A percentile compares a stretch with the other conserved stretches of the same genome.
These are phyloP conservation scores for Ahaetulla prasina DNA, from an alignment of 2,113 vertebrate species.

Conservation along the genomic window DNA sequence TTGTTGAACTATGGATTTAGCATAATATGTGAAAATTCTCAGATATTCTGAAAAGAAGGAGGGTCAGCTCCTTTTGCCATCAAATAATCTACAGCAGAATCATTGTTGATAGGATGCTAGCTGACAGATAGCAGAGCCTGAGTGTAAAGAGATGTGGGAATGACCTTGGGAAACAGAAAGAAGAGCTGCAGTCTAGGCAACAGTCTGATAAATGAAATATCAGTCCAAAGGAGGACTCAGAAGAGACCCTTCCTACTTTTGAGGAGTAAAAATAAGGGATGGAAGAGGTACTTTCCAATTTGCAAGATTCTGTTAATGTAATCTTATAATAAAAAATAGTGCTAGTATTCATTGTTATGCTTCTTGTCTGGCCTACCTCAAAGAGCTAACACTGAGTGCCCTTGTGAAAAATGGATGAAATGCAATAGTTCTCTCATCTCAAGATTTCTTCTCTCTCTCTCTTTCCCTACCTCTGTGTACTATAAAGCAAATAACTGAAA, in stretches of 20 bases:
- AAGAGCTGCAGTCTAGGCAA: background rate
- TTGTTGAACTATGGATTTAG: background rate
- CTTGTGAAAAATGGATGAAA: background rate
- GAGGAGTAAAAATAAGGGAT: background rate
- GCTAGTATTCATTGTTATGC: background rate
- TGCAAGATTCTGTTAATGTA: background rate
- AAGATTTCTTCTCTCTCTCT: background rate
- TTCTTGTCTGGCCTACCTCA: background rate
- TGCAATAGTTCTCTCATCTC: background rate
- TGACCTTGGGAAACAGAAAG: background rate
- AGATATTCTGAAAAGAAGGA: background rate
- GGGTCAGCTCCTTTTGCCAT: background rate
- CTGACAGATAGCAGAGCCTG: background rate
- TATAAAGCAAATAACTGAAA: background rate
- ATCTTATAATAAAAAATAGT: background rate
- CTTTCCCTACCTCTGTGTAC: background rate
- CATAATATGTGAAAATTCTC: background rate
- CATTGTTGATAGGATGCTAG: background rate
- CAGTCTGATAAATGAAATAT: background rate
- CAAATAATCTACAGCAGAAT: background rate
- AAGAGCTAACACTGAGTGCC: background rate
- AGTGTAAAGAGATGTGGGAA: background rate
- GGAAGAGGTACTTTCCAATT: background rate
- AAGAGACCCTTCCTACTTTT: background rate
- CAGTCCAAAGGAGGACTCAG: background rate